phyloP scores from a whole-genome alignment of 2,888 invertebrate species.

The Eupsilia transversa region DNA sequence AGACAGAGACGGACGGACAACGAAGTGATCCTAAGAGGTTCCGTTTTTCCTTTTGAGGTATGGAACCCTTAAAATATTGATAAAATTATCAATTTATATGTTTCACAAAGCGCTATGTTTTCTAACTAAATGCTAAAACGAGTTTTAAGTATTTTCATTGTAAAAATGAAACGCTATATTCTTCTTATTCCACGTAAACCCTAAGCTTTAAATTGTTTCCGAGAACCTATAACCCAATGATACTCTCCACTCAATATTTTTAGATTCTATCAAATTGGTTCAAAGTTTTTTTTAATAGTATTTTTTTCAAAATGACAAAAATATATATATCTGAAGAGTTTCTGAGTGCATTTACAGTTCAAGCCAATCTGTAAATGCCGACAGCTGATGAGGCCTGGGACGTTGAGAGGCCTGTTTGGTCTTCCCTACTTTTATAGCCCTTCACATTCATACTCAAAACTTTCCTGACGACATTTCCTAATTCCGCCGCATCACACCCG shows the following conservation, averaged over 20 bases:
- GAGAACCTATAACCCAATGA: constrained; percentile 1
- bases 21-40: too few species aligned
- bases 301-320: background rate
- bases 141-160: background rate
- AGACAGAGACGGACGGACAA: too few species aligned
- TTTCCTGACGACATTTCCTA: too few species aligned
- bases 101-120: background rate
- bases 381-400: too few species aligned
- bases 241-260: background rate
- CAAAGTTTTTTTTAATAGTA: background rate
- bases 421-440: too few species aligned
- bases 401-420: too few species aligned
- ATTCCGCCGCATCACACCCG: too few species aligned
- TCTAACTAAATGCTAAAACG: background rate
- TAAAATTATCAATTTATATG: background rate
- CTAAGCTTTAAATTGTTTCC: background rate
- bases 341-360: too few species aligned
- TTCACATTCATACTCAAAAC: too few species aligned
- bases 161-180: constrained; percentile 8
- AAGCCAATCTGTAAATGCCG: too few species aligned
- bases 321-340: background rate
- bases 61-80: background rate
- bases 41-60: too few species aligned
- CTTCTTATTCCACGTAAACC: background rate
- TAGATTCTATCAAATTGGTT: background rate